Percentiles rank a stretch among this genome's conserved stretches.
phyloP scores from a whole-genome alignment of 2,113 vertebrate genomes.

The Cisticola juncidis region DNA sequence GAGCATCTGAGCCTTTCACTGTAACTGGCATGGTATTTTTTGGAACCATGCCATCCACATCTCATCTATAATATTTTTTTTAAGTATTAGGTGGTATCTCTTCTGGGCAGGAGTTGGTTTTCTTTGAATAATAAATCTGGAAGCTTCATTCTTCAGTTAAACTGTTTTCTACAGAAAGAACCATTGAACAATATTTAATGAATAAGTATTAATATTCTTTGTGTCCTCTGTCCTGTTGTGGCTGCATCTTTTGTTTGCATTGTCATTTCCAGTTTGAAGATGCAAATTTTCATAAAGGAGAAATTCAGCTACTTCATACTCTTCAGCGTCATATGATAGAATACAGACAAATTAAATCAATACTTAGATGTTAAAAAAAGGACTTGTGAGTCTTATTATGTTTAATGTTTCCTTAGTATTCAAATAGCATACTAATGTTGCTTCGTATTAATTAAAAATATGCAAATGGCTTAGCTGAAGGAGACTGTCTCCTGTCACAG shows the following conservation, averaged over 20 bases:
- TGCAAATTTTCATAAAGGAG: not conserved
- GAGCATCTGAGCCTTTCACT: not conserved
- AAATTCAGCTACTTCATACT: not conserved
- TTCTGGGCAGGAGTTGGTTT: not conserved
- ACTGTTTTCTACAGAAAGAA: not conserved
- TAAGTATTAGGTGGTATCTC: not conserved
- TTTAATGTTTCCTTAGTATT: not conserved
- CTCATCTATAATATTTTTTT: not conserved
- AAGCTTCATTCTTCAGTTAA: not conserved
- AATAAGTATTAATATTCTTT: not conserved
- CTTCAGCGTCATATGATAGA: not conserved
- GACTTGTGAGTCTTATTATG: not conserved
- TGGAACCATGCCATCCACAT: not conserved
- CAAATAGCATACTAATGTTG: not conserved
- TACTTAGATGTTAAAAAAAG: not conserved
- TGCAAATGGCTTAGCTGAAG: not conserved
- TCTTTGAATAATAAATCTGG: not conserved
- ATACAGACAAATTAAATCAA: not conserved
- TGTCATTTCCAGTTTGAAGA: not conserved
- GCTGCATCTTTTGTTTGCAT: not conserved
- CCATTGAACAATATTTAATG: not conserved
- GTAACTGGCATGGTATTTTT: not conserved
- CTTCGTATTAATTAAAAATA: slow-evolving; percentile 36
- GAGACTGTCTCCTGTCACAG: not conserved
- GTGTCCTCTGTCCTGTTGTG: not conserved